phyloP scores from a whole-genome alignment of 2,797 vertebrate genomes.

The Lacerta viridis region DNA sequence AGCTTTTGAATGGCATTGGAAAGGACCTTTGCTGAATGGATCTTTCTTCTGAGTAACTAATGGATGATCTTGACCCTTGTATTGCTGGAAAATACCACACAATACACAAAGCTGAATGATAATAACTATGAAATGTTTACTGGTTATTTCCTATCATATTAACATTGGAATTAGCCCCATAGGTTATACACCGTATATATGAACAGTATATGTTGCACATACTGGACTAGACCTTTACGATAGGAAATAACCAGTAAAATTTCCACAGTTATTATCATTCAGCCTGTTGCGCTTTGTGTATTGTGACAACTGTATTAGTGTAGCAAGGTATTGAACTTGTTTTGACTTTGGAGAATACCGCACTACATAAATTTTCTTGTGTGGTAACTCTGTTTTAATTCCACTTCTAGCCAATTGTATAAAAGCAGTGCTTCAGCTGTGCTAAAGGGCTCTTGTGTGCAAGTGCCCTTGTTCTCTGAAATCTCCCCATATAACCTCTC shows the following conservation, averaged over 20 bases:
- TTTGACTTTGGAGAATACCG: not conserved
- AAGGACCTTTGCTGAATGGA: not conserved
- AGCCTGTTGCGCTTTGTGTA: too few species aligned
- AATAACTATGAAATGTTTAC: too few species aligned
- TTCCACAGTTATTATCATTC: too few species aligned
- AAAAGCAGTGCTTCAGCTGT: not conserved
- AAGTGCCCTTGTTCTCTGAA: slow-evolving; percentile 2
- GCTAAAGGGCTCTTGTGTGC: not conserved
- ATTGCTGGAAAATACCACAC: not conserved
- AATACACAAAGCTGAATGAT: too few species aligned
- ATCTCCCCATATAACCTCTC: not conserved
- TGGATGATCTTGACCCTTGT: not conserved
- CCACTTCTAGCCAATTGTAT: not conserved
- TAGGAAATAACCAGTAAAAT: too few species aligned
- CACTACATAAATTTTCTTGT: not conserved
- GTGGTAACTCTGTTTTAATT: not conserved
- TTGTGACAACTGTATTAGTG: too few species aligned
- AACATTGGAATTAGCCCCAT: too few species aligned
- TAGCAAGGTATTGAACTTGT: too few species aligned
- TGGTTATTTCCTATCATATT: too few species aligned
- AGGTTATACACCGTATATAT: too few species aligned
- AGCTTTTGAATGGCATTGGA: not conserved
- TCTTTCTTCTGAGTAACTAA: not conserved
- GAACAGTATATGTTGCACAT: too few species aligned
- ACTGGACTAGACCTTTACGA: too few species aligned